A percentile compares a stretch with the other conserved stretches of the same genome.
Evolutionary conservation across 2,888 invertebrate species (phyloP).

Genomic region (Caenorhabditis uteleia): DNA sequence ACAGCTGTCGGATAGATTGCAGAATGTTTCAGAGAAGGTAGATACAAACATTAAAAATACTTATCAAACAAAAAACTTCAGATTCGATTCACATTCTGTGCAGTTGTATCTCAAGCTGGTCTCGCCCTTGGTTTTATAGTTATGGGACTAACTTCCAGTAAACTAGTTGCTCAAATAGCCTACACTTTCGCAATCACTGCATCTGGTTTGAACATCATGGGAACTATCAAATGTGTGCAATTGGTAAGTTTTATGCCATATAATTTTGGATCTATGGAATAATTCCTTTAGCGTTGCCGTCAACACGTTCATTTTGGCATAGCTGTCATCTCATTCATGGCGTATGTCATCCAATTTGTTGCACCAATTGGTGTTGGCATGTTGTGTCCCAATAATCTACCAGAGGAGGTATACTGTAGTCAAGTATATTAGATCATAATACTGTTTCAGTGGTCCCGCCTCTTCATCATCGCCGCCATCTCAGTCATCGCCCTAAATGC

Average conservation of each 20-base stretch:
- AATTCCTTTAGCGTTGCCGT: conserved; percentile 6
- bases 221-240: conserved; percentile 38
- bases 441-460: conserved; percentile 19
- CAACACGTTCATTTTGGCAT: conserved; percentile 34
- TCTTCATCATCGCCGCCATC: conserved; percentile 18
- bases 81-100: conserved; percentile 42
- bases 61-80: conserved; percentile 2
- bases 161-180: conserved; percentile 30
- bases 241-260: conserved; percentile 15
- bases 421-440: too few relatives aligned
- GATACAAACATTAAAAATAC: not conserved
- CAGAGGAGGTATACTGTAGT: conserved; percentile 32
- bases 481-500: conserved; percentile 12
- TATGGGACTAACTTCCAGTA: conserved; percentile 27
- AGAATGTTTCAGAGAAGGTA: conserved; percentile 34
- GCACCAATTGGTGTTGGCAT: conserved; percentile 23
- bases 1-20: conserved; percentile 36
- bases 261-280: not conserved
- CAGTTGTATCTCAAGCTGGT: conserved; percentile 44
- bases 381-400: conserved; percentile 26
- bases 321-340: conserved; percentile 20
- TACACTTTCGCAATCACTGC: conserved; percentile 38
- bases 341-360: conserved; percentile 14
- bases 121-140: conserved; percentile 46
- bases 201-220: conserved; percentile 43